Evolutionary conservation across 2,888 invertebrate genomes (phyloP), one percentile per base, ranked within the genome.

Genomic region (Caenorhabditis sp.): DNA sequence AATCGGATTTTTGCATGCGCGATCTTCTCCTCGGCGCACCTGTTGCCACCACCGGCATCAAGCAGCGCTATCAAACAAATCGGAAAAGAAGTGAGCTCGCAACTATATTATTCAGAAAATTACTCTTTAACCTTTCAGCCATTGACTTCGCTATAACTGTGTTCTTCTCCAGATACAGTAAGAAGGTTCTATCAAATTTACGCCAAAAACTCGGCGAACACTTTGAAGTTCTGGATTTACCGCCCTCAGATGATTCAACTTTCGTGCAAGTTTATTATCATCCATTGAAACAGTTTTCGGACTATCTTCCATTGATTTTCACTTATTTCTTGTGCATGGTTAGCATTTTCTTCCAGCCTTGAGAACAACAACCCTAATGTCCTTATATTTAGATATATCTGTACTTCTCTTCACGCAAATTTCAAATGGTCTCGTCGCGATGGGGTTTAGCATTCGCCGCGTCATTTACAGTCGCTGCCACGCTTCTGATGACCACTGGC

Each of bases 361-460:
- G 31, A 31, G 31, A 7, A n/a, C n/a, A n/a, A n/a, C n/a, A n/a
- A 7, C 25, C 43, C 63, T 14, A 63, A 20, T 67, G n/a, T 20
- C 1, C 23, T 53, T 26, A n/a, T 62, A 66, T 67, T 21, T 60
- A 83, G 81, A 54, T 83, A 60, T 85, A 85, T 66, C 70, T 85
- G 49, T 85, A 84, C 70, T 85, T 76, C 59, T 83, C 85, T 0
- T 84, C 83, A 0, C 91, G 95, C 81, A 97, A 97, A 90, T 95
- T 99, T 73, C 96, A 95, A 88, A 92, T 94, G 87, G 93, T 94
- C 50, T 93, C 93, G 86, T 94, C 94, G 0, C 95, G 95, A 89
- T 92, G 88, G 89, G 91, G 91, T 26, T 91, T 99, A 87, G 95
- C 97, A 0, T 91, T 95, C 52, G 93, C 94, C 85, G 95, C 96